Conservation (phyloP, 2,113 vertebrate species). For the Daubentonia madagascariensis region DNA sequence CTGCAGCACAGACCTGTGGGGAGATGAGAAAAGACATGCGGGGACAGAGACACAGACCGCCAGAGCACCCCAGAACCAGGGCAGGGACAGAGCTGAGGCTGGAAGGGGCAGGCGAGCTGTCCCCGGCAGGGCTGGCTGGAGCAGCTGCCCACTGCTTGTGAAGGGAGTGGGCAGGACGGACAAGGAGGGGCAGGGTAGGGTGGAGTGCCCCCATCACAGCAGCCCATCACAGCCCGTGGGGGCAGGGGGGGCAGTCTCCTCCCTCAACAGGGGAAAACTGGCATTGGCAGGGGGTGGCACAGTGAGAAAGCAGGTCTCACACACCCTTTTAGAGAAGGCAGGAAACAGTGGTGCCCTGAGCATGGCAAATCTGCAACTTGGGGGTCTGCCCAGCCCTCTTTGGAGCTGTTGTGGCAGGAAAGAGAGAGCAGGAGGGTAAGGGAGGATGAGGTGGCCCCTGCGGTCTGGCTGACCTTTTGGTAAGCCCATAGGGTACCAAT, state of each 20-base stretch:
- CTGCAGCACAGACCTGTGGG: neutral
- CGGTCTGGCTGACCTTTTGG: conserved; percentile 62
- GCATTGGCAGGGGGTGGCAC: neutral
- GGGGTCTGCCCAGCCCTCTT: neutral
- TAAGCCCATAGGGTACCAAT: conserved; percentile 15
- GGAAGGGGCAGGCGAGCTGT: neutral
- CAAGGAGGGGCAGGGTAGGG: too few species aligned
- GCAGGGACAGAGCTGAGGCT: neutral
- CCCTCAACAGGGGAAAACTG: neutral
- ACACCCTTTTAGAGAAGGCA: neutral
- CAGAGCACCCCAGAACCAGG: neutral
- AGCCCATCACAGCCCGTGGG: neutral
- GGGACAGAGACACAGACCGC: neutral
- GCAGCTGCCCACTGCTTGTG: neutral
- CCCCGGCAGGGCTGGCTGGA: neutral
- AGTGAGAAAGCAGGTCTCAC: neutral
- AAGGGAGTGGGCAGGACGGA: neutral
- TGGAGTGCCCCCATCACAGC: neutral
- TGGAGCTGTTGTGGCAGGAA: neutral
- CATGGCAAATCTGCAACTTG: neutral
- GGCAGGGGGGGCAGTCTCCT: too few species aligned
- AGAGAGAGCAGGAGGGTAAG: neutral
- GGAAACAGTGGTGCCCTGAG: neutral
- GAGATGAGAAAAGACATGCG: neutral
- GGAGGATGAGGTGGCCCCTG: neutral